Evolutionary conservation across 2,888 invertebrate genomes (phyloP).

Genomic region (Epinotia brunnichana): DNA sequence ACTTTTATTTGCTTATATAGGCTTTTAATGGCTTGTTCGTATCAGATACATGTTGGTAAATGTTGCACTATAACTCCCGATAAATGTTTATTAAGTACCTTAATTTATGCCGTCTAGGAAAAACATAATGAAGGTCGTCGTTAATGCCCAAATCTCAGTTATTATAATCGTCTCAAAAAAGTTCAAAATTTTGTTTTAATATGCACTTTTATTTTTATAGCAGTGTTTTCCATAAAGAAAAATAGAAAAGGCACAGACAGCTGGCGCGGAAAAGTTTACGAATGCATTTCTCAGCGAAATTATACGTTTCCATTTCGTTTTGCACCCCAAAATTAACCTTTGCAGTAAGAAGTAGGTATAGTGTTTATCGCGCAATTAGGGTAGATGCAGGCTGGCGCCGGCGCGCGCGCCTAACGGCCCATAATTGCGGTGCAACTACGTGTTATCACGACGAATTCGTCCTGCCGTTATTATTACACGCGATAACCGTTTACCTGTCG

Average conservation of each 20-base stretch:
- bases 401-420: conserved; percentile 60
- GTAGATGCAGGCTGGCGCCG: conserved; percentile 49
- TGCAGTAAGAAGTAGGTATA: conserved; percentile 32
- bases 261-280: conserved; percentile 9
- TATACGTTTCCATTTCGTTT: conserved; percentile 22
- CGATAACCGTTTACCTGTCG: conserved; percentile 71
- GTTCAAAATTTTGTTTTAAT: background rate
- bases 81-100: conserved; percentile 41
- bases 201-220: background rate
- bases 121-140: conserved; percentile 36
- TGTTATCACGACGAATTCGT: conserved; percentile 62
- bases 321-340: conserved; percentile 29
- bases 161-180: background rate
- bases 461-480: conserved; percentile 63
- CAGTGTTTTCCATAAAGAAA: background rate
- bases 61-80: conserved; percentile 47
- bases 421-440: conserved; percentile 66
- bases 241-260: conserved; percentile 1
- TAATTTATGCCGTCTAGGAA: conserved; percentile 37
- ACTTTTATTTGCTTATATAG: conserved; percentile 77
- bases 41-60: conserved; percentile 66
- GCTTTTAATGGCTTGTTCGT: conserved; percentile 73
- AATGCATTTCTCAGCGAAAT: conserved; percentile 25
- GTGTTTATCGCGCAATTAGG: conserved; percentile 41
- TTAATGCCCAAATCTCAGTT: conserved; percentile 41